These are phyloP conservation scores for Aptenodytes patagonicus DNA, from an alignment of 2,113 vertebrate genomes.

Conservation along the genomic window DNA sequence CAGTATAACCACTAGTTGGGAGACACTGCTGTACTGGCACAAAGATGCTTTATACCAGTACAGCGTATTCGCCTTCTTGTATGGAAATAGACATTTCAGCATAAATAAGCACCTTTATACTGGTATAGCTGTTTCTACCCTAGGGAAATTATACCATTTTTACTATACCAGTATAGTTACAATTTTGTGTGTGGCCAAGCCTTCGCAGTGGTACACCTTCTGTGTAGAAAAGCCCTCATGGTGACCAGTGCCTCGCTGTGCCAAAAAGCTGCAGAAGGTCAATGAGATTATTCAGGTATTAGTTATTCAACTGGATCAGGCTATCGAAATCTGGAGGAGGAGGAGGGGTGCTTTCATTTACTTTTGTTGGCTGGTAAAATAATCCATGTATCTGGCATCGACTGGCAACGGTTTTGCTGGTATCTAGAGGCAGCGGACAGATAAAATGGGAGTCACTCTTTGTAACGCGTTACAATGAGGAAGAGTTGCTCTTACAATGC, in stretches of 20 bases:
- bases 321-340: not conserved
- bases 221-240: not conserved
- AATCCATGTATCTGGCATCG: not conserved
- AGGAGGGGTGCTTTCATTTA: not conserved
- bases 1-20: not conserved
- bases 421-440: not conserved
- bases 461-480: not conserved
- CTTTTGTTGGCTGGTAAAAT: not conserved
- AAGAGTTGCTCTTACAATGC: not conserved
- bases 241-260: not conserved
- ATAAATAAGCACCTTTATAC: conserved; percentile 1
- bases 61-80: not conserved
- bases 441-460: not conserved
- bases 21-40: not conserved
- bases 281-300: not conserved
- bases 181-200: not conserved
- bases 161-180: not conserved
- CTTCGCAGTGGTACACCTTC: not conserved
- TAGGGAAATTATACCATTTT: not conserved
- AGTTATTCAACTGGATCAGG: not conserved
- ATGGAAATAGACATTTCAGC: not conserved
- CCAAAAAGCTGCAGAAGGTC: not conserved
- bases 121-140: not conserved
- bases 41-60: not conserved
- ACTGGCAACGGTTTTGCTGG: not conserved